These are phyloP conservation scores for Liasis olivaceus DNA, from an alignment of 2,797 vertebrate genomes.

Conservation along the genomic window DNA sequence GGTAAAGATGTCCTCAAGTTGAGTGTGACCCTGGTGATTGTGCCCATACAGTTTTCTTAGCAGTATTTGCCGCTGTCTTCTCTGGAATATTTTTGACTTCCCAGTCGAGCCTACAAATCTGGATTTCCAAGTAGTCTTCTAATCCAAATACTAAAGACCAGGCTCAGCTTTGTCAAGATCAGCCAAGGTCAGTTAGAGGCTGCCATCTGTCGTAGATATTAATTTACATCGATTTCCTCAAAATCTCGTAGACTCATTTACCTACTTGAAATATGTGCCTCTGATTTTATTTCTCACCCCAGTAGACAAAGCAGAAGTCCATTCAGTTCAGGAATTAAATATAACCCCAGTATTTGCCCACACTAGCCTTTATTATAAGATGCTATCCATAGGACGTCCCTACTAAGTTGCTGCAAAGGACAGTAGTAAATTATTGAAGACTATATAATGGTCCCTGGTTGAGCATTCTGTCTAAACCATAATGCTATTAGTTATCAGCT, in stretches of 20 bases:
- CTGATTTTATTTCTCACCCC: not conserved
- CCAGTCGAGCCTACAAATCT: not conserved
- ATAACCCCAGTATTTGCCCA: not conserved
- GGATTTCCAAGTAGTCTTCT: not conserved
- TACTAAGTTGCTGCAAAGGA: not conserved
- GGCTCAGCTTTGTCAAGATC: not conserved
- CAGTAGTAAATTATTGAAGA: not conserved
- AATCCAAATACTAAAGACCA: not conserved
- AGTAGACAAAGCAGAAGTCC: not conserved
- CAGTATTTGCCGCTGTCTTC: not conserved
- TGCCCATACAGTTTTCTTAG: not conserved
- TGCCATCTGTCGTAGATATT: not conserved
- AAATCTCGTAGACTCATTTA: not conserved
- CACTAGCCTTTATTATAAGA: not conserved
- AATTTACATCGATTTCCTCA: not conserved
- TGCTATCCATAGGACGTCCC: not conserved
- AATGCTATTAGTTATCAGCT: not conserved
- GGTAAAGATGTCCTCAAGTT: not conserved
- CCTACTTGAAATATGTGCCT: not conserved
- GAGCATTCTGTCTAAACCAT: not conserved
- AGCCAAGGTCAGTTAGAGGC: not conserved
- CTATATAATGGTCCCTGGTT: not conserved
- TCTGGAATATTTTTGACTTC: not conserved
- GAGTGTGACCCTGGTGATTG: not conserved
- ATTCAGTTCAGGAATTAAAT: not conserved